Evolutionary conservation across 2,888 invertebrate species (phyloP), one percentile per base, ranked within the genome.

Genomic region (Eristalis tenax): DNA sequence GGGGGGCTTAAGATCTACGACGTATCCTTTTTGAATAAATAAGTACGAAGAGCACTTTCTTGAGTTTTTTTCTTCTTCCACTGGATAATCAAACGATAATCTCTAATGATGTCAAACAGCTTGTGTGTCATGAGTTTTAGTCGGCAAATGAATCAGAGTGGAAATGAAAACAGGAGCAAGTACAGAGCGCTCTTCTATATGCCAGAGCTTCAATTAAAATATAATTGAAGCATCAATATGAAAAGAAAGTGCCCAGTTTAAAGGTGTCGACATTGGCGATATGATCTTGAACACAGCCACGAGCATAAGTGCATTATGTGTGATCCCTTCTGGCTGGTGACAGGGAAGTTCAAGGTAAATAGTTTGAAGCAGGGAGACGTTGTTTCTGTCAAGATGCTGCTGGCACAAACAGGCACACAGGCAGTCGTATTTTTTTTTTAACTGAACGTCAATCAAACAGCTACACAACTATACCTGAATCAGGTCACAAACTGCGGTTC

Each of bases 11-110:
- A 18, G 40, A 76, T 32, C 26, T 50, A 50, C 50, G 43, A 38
- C n/a, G 35, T 73, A 70, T 50, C 57, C 59, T 32, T 68, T 64
- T 63, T n/a, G 63, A 43, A 68, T 73, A 57, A 56, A 61, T 69
- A 69, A 64, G 69, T 64, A 57, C n/a, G 28, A 23, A 59, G 50
- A n/a, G 23, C 40, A 23, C 57, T 78, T 66, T 73, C 26, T 59
- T 79, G 43, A 66, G 65, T 66, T 73, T 32, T 32, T 32, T 32
- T 32, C 1, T 4, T 6, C 18, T 50, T 79, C 71, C 57, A 61
- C 65, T 23, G 61, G 43, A 79, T 79, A 59, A 73, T 73, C 50
- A 66, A 66, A 61, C 59, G 43, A 78, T 78, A 57, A 57, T 64
- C 22, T 32, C 35, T 66, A 73, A 43, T 61, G 79, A 78, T 57